Base-by-base conservation (phyloP, 1,140 invertebrate genomes). In the Hestina assimilis region DNA sequence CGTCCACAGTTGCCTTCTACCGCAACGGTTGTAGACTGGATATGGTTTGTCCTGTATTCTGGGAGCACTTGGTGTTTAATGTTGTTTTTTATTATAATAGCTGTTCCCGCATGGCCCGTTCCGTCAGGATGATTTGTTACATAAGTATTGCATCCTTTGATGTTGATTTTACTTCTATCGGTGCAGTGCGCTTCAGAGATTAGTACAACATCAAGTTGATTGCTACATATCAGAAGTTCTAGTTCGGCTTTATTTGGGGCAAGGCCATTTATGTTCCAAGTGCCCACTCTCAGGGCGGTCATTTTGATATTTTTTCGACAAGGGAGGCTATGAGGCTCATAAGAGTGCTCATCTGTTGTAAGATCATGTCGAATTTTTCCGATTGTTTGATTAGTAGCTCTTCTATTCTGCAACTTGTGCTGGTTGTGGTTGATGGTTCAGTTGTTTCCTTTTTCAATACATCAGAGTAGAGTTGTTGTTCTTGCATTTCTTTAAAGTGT, bases 261-360 rank as follows among this genome's bases (percentile, higher is more conserved):
- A 3, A 72, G 55, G 3, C 69, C 69, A 43, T 72, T 66, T 5
- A 63, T 56, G 54, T 69, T 72, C 59, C 66, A 69, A 2, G 59
- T 65, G 0, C 33, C 59, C 14, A 67, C 20, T 19, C n/a, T 35
- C 11, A 56, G 14, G 0, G 43, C n/a, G 31, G 19, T 57, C 28
- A 66, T 55, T 63, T 64, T 46, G 41, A 31, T n/a, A 65, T 7
- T 45, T 61, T 63, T 2, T 55, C n/a, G n/a, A n/a, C n/a, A n/a
- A n/a, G n/a, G n/a, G n/a, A n/a, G n/a, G n/a, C n/a, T n/a, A n/a
- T n/a, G 20, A 73, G 66, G 9, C 59, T 35, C 53, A 72, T 9
- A 1, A 68, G 35, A n/a, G 57, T 56, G 19, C 66, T 58, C 45
- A 72, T 72, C 33, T 72, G 65, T 66, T 72, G 66, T 53, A 66